phyloP scores from a whole-genome alignment of 2,113 vertebrate species.

The Saccopteryx bilineata region DNA sequence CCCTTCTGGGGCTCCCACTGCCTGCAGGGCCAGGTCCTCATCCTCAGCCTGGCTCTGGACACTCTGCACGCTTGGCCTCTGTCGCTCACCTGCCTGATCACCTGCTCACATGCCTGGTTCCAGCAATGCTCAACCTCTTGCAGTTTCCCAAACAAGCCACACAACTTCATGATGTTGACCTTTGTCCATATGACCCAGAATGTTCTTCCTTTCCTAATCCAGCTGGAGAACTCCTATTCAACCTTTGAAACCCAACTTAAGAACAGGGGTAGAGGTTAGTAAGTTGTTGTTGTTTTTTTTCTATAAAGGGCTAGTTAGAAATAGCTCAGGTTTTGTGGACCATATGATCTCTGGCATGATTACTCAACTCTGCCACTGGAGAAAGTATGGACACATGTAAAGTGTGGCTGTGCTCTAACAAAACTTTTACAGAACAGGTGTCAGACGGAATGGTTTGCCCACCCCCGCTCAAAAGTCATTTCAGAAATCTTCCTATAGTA shows the following conservation, averaged over 20 bases:
- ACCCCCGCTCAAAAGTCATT: background rate
- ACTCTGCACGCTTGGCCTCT: background rate
- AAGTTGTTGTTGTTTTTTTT: background rate
- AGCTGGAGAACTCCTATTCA: background rate
- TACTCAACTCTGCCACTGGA: background rate
- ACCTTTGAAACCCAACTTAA: slow-evolving; percentile 38
- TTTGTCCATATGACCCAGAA: background rate
- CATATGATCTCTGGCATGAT: background rate
- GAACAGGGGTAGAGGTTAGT: background rate
- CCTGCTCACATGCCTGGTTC: background rate
- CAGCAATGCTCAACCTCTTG: accelerated
- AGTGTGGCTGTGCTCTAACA: background rate
- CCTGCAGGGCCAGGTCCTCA: background rate
- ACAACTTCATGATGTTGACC: too few relatives aligned
- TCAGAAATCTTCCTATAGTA: background rate
- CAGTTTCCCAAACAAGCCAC: background rate
- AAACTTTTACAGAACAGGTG: background rate
- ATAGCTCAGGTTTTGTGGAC: background rate
- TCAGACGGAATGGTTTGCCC: background rate
- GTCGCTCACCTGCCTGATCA: background rate
- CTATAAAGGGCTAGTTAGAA: background rate
- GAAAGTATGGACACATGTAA: background rate
- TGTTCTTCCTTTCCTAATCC: background rate
- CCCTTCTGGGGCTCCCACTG: background rate
- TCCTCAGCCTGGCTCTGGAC: background rate